These are phyloP conservation scores for Actinernus sp. DNA, from an alignment of 92 coral and sea anemone genomes.

Conservation along the genomic window DNA sequence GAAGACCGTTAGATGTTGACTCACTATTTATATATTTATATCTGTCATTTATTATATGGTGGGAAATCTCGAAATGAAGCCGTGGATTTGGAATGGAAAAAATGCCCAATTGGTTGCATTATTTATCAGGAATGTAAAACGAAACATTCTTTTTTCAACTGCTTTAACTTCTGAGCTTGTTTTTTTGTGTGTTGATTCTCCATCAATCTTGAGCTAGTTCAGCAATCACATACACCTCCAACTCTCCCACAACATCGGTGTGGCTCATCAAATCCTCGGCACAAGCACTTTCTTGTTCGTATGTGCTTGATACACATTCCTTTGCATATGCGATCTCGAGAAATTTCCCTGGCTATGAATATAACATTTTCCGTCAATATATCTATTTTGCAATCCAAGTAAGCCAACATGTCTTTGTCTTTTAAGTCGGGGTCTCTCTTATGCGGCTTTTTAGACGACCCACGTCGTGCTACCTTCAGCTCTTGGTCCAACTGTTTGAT, in stretches of 20 bases:
- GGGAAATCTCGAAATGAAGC: too few relatives aligned
- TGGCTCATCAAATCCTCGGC: constrained; percentile 88
- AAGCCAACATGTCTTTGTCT: constrained; percentile 51
- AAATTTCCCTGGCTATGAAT: constrained; percentile 28
- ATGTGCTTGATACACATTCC: constrained; percentile 88
- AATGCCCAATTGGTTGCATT: too few relatives aligned
- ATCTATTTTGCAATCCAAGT: constrained; percentile 60
- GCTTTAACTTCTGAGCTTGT: too few relatives aligned
- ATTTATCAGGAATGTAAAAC: too few relatives aligned
- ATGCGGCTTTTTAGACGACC: neutral
- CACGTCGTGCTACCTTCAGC: constrained; percentile 31
- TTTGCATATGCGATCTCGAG: constrained; percentile 62
- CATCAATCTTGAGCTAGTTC: too few relatives aligned
- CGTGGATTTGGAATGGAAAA: too few relatives aligned
- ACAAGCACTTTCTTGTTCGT: constrained; percentile 86
- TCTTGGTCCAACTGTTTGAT: constrained; percentile 60
- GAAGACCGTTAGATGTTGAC: too few relatives aligned
- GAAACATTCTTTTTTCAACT: too few relatives aligned
- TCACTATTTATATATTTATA: too few relatives aligned
- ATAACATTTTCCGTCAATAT: constrained; percentile 48
- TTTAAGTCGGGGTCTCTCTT: neutral
- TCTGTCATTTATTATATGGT: too few relatives aligned
- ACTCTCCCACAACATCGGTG: constrained; percentile 91
- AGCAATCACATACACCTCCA: constrained; percentile 91
- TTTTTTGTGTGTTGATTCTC: too few relatives aligned